Percentiles rank a stretch among this genome's conserved stretches.
Conservation (phyloP, 2,888 invertebrate species). For the Coenonympha glycerion region DNA sequence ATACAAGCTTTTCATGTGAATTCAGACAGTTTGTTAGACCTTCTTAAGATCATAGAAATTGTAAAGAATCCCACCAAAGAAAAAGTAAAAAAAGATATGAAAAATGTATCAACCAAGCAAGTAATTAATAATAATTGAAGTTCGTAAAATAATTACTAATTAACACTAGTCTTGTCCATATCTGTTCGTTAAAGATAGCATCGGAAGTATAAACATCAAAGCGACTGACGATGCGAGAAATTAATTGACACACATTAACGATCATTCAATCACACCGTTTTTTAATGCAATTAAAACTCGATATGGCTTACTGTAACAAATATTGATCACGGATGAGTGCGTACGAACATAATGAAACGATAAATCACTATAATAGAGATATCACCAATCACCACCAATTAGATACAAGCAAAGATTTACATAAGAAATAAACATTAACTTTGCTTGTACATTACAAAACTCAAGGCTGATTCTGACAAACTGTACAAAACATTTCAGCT, state of each 20-base stretch:
- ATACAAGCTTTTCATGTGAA: neutral
- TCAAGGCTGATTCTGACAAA: too few species aligned
- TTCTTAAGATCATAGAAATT: too few species aligned
- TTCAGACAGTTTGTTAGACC: neutral
- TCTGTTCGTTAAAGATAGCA: neutral
- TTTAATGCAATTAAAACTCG: slow-evolving; percentile 4
- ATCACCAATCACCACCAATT: too few species aligned
- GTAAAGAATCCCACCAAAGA: neutral
- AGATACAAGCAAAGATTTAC: too few species aligned
- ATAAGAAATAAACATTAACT: too few species aligned
- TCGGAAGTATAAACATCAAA: neutral
- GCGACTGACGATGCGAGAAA: slow-evolving; percentile 1
- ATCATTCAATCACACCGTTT: slow-evolving; percentile 1
- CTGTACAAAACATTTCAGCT: too few species aligned
- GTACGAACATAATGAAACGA: neutral
- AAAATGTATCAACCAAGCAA: neutral
- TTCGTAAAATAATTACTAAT: neutral
- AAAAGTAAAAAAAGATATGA: neutral
- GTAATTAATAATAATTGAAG: neutral
- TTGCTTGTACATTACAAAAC: too few species aligned
- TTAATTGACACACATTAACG: slow-evolving; percentile 3
- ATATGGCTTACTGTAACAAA: neutral
- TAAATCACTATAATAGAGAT: neutral
- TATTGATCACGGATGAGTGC: neutral
- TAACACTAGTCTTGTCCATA: neutral